phyloP scores from a whole-genome alignment of 2,797 vertebrate species.

The Phataginus tricuspis region DNA sequence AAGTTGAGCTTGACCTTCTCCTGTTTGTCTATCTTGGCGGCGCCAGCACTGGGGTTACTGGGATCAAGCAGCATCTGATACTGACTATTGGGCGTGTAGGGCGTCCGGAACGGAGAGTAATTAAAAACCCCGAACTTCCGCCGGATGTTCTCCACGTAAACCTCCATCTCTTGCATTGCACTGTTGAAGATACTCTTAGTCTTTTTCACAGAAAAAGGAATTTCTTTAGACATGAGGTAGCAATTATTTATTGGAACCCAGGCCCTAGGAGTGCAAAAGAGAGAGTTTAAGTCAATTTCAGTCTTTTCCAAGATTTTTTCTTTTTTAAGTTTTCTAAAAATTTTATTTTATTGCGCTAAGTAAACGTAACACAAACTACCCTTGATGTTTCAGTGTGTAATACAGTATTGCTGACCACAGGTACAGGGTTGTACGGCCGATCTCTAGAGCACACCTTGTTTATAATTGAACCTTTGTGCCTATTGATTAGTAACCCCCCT shows the following conservation, averaged over 20 bases:
- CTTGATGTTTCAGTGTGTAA: background rate
- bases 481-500: background rate
- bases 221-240: slow-evolving; percentile 99
- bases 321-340: background rate
- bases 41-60: slow-evolving; percentile 92
- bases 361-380: background rate
- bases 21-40: slow-evolving; percentile 94
- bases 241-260: slow-evolving; percentile 99
- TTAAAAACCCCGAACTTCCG: slow-evolving; percentile 98
- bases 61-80: slow-evolving; percentile 98
- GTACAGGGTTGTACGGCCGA: too few relatives aligned
- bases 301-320: slow-evolving; percentile 20
- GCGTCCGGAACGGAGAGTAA: slow-evolving; percentile 98
- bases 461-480: background rate
- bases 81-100: slow-evolving; percentile 97
- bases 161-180: slow-evolving; percentile 99
- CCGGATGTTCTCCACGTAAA: slow-evolving; percentile 98
- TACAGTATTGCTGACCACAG: fast-evolving
- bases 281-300: slow-evolving; percentile 37
- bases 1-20: slow-evolving; percentile 98
- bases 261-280: slow-evolving; percentile 88
- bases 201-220: slow-evolving; percentile 99
- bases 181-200: slow-evolving; percentile 99
- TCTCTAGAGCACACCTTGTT: background rate
- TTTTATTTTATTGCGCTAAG: background rate